Conservation (phyloP, 1,140 invertebrate species). For the Batillaria attramentaria region DNA sequence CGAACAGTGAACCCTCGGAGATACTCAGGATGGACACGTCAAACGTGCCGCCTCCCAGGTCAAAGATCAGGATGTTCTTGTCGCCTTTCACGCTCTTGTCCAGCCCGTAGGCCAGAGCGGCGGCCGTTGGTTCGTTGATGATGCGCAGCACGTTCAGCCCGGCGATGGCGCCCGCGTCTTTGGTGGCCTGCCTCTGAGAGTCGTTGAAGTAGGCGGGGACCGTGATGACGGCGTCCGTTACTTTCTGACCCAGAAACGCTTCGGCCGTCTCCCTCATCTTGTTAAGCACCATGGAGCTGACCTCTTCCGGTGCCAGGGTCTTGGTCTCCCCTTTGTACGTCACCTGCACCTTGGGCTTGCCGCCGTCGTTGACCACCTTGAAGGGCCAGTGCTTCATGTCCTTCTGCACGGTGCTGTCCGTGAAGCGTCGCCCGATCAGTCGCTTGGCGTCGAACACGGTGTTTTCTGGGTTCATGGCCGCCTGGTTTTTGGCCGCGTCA, state of each 20-base stretch:
- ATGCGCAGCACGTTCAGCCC: conserved; percentile 77
- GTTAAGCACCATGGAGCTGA: conserved; percentile 86
- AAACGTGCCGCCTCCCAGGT: conserved; percentile 65
- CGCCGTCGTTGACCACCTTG: conserved; percentile 60
- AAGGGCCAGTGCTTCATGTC: conserved; percentile 97
- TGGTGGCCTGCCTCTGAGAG: conserved; percentile 70
- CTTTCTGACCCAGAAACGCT: conserved; percentile 80
- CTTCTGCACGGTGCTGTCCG: conserved; percentile 37
- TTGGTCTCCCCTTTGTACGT: conserved; percentile 91
- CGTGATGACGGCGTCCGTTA: conserved; percentile 53
- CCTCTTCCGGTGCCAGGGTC: conserved; percentile 91
- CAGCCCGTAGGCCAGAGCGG: conserved; percentile 73
- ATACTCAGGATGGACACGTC: conserved; percentile 65
- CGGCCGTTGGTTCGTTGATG: conserved; percentile 73
- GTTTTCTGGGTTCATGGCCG: conserved; percentile 39
- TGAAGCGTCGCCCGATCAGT: conserved; percentile 41
- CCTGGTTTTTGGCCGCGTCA: conserved; percentile 45
- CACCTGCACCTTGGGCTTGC: conserved; percentile 81
- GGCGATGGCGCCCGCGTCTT: conserved; percentile 69
- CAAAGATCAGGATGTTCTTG: conserved; percentile 74
- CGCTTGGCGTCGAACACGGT: conserved; percentile 45
- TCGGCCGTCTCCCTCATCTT: conserved; percentile 94
- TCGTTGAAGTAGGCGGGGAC: conserved; percentile 74
- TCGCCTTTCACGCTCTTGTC: conserved; percentile 70
- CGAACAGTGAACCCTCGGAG: conserved; percentile 78